Conservation (phyloP, 2,113 vertebrate species). For the Psephotus haematonotus region DNA sequence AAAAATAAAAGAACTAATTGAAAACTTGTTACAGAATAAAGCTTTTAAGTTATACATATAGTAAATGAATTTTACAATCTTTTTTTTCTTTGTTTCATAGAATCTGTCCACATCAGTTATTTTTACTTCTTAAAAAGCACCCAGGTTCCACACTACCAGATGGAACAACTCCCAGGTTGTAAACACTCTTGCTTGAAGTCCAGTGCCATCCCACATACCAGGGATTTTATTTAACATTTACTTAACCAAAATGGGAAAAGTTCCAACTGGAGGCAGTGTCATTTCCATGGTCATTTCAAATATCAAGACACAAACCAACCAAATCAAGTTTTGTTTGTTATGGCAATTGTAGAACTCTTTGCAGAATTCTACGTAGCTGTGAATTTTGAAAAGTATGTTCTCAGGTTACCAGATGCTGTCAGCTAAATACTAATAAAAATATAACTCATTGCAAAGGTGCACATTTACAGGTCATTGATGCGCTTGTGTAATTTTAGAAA, state of each 20-base stretch:
- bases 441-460: neutral
- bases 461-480: neutral
- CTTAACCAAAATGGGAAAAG: neutral
- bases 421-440: neutral
- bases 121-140: neutral
- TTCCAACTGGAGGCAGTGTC: neutral
- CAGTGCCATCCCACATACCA: neutral
- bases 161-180: neutral
- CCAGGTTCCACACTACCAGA: neutral
- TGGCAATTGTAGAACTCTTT: neutral
- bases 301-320: neutral
- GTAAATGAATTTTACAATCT: neutral
- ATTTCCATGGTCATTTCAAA: neutral
- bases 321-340: neutral
- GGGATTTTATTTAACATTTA: neutral
- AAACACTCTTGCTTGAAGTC: neutral
- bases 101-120: neutral
- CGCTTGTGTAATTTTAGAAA: neutral
- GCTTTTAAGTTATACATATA: neutral
- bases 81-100: neutral
- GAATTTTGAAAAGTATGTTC: neutral
- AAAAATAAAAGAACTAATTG: neutral
- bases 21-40: neutral
- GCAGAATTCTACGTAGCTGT: neutral
- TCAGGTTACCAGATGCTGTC: neutral